A percentile compares a stretch with the other conserved stretches of the same genome.
These are phyloP conservation scores for Andricus grossulariae DNA, from an alignment of 1,140 invertebrate genomes.

Conservation along the genomic window DNA sequence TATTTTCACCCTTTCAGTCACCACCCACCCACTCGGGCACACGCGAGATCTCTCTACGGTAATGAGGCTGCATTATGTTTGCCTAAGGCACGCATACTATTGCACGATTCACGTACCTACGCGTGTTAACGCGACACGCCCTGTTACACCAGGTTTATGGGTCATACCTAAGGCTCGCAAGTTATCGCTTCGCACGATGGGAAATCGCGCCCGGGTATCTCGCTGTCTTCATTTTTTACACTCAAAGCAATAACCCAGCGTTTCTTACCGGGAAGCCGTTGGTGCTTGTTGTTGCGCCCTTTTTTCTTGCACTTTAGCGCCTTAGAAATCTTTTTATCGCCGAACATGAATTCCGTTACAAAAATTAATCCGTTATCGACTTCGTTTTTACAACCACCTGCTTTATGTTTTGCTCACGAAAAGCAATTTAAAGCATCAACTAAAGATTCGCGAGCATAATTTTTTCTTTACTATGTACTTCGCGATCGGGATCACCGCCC, in stretches of 20 bases:
- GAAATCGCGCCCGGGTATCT: slow-evolving; percentile 43
- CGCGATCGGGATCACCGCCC: too few species aligned
- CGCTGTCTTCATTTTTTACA: slow-evolving; percentile 25
- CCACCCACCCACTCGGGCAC: slow-evolving; percentile 2
- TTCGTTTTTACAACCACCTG: slow-evolving; percentile 35
- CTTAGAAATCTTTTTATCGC: slow-evolving; percentile 46
- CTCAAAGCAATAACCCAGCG: slow-evolving; percentile 18
- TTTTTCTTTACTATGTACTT: too few species aligned
- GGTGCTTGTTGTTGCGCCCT: background rate
- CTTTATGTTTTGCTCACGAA: slow-evolving; percentile 13
- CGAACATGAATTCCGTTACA: slow-evolving; percentile 19
- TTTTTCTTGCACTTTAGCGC: slow-evolving; percentile 23
- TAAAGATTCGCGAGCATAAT: slow-evolving; percentile 30
- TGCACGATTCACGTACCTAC: slow-evolving; percentile 40
- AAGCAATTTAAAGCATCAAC: slow-evolving; percentile 35
- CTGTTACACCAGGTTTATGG: slow-evolving; percentile 55
- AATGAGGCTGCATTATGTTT: slow-evolving; percentile 54
- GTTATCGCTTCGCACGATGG: slow-evolving; percentile 37
- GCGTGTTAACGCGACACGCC: slow-evolving; percentile 28
- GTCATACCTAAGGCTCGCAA: slow-evolving; percentile 43
- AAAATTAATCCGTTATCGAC: slow-evolving; percentile 31
- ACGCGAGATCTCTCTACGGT: slow-evolving; percentile 47
- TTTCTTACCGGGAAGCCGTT: background rate
- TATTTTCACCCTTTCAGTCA: slow-evolving; percentile 54
- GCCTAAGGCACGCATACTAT: slow-evolving; percentile 31